Percentiles rank a stretch among this genome's conserved stretches.
Evolutionary conservation across 2,113 vertebrate species (phyloP).

Genomic region (Gasterosteus aculeatus): DNA sequence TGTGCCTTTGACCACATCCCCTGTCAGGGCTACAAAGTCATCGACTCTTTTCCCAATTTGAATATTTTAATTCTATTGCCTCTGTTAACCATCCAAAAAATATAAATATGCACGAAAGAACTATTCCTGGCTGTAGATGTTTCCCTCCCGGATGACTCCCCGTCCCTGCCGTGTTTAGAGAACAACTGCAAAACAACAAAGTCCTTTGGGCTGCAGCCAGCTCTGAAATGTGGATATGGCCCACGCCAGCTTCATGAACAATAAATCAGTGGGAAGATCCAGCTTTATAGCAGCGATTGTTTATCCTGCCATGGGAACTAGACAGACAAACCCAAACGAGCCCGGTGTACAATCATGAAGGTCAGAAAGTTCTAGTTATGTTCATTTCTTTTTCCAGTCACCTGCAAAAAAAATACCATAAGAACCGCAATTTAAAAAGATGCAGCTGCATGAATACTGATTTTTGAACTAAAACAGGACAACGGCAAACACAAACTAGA

Average conservation of each 20-base stretch:
- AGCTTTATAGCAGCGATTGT: conserved; percentile 47
- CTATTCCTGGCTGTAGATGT: conserved; percentile 31
- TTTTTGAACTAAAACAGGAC: background rate
- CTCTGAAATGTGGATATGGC: conserved; percentile 52
- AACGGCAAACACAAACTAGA: background rate
- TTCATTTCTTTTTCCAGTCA: background rate
- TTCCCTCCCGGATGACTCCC: conserved; percentile 19
- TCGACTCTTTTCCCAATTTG: background rate
- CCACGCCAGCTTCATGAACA: conserved; percentile 39
- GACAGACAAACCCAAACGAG: conserved; percentile 17
- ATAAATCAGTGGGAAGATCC: conserved; percentile 51
- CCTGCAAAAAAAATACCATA: background rate
- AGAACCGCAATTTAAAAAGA: background rate
- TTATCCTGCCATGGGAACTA: conserved; percentile 17
- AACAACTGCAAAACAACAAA: conserved; percentile 34
- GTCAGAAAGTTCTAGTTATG: background rate
- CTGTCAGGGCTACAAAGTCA: background rate
- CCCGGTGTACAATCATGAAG: conserved; percentile 12
- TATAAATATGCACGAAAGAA: conserved; percentile 34
- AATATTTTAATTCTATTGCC: background rate
- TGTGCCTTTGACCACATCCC: background rate
- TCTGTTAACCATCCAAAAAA: background rate
- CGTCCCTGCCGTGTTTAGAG: conserved; percentile 16
- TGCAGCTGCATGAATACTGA: background rate
- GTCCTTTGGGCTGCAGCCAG: conserved; percentile 44